Percentiles rank a stretch among this genome's conserved stretches.
phyloP scores from a whole-genome alignment of 2,888 invertebrate species.

The Pandemis corylana region DNA sequence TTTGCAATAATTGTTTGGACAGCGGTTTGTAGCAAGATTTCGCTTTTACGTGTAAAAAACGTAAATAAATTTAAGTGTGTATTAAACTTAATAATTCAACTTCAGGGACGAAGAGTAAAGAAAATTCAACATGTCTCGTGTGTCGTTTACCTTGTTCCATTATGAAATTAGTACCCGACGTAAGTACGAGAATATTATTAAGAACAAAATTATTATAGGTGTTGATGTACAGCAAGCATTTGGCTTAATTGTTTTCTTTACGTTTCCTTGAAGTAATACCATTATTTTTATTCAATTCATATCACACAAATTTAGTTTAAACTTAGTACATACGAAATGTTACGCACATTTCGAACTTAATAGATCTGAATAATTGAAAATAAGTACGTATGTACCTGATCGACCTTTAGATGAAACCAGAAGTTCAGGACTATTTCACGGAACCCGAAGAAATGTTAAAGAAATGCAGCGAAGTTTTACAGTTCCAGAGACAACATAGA shows the following conservation, averaged over 20 bases:
- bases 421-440: constrained; percentile 81
- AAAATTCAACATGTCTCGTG: constrained; percentile 72
- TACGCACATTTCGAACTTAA: no score
- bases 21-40: constrained; percentile 62
- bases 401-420: constrained; percentile 76
- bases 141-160: constrained; percentile 76
- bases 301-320: no score
- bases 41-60: constrained; percentile 15
- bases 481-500: constrained; percentile 80
- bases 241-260: no score
- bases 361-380: no score
- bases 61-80: constrained; percentile 8
- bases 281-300: no score
- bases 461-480: constrained; percentile 77
- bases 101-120: constrained; percentile 67
- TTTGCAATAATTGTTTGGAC: constrained; percentile 78
- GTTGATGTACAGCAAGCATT: no score
- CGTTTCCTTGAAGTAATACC: no score
- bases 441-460: constrained; percentile 81
- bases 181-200: constrained; percentile 51
- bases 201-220: background rate
- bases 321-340: no score
- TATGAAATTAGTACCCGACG: constrained; percentile 79
- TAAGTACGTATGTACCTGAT: no score
- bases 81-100: constrained; percentile 41